Evolutionary conservation across 2,113 vertebrate genomes (phyloP).

Genomic region (Thryonomys swinderianus): DNA sequence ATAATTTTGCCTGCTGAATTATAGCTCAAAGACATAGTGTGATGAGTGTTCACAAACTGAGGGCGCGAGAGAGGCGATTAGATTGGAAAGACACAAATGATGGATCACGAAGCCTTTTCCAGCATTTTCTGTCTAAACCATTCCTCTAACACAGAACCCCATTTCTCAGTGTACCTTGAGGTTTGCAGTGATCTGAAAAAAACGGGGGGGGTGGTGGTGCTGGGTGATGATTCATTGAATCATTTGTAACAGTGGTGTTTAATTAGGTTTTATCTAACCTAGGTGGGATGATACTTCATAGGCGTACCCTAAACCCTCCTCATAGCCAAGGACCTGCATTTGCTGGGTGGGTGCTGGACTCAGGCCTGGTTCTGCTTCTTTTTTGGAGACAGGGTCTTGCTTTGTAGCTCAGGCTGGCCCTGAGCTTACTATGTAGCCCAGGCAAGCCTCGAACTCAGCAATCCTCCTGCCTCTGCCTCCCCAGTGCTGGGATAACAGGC

Average conservation of each 20-base stretch:
- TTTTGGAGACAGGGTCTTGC: too few relatives aligned
- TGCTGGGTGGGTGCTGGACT: not conserved
- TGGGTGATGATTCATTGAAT: not conserved
- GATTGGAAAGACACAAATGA: accelerated
- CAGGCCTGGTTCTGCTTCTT: not conserved
- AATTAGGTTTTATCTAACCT: not conserved
- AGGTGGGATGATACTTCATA: not conserved
- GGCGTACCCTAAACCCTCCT: not conserved
- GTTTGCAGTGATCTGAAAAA: accelerated
- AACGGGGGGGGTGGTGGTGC: not conserved
- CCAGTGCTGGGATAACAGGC: too few relatives aligned
- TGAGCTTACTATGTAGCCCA: too few relatives aligned
- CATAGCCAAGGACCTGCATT: not conserved
- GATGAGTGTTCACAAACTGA: not conserved
- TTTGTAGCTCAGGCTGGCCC: too few relatives aligned
- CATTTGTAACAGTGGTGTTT: not conserved
- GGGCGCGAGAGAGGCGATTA: not conserved
- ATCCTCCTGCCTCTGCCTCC: too few relatives aligned
- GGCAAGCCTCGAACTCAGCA: too few relatives aligned
- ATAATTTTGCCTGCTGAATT: not conserved
- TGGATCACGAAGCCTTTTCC: not conserved
- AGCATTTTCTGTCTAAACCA: not conserved
- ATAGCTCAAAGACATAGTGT: not conserved
- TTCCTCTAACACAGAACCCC: accelerated
- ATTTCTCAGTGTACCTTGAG: not conserved